Evolutionary conservation across 1,140 invertebrate genomes (phyloP), one percentile per base, ranked within the genome.

Genomic region (Orchesella cincta): DNA sequence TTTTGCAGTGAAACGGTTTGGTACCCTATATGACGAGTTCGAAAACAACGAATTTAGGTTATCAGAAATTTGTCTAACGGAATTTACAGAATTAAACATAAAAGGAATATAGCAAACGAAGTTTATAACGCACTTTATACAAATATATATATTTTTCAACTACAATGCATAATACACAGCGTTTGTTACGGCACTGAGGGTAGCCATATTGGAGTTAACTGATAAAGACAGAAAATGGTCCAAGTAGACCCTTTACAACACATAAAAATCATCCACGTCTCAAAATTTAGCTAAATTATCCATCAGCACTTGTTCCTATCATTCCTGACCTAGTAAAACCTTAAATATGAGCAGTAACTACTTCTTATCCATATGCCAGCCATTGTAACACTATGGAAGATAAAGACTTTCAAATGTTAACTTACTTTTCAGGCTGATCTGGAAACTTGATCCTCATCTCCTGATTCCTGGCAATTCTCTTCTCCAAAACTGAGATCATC

Each of bases 401-500:
- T 67, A 67, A n/a, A 67, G n/a, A 31, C 12, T 26, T 57, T 26
- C 28, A 31, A 67, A 33, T 31, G 3, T 29, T 16, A 26, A 82
- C 82, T 84, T 86, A 92, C 90, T 97, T 98, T 84, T 98, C 94
- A 52, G 98, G 95, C 82, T 93, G 91, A 86, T 99, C 97, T 1
- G 96, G 93, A 87, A 96, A 99, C 86, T 99, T 99, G 0, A 99
- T 98, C 82, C 98, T 89, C 92, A 98, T 95, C 88, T 99, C 97
- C 85, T 98, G 93, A 85, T 99, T 99, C 86, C 93, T 96, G 0
- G 97, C 87, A 54, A 93, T 92, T 84, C 93, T 90, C 84, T 99
- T 98, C 84, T 99, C 98, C 88, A 99, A 97, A 64, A 93, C 88
- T 20, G 97, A 86, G 39, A 98, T 89, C 83, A 98, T 90, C 84